Evolutionary conservation across 2,888 invertebrate species (phyloP).

Genomic region (Dioctria rufipes): DNA sequence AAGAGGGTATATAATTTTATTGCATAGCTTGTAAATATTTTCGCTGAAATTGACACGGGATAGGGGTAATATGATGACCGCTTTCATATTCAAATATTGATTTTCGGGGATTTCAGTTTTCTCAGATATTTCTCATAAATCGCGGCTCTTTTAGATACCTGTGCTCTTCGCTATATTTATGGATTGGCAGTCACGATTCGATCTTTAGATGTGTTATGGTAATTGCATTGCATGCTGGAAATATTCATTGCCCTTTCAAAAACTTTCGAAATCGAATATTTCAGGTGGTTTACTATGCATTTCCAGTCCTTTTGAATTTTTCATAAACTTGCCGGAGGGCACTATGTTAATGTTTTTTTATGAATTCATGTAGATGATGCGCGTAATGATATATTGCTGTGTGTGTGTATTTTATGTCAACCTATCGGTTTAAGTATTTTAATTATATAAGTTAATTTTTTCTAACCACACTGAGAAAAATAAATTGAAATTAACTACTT

Average conservation of each 20-base stretch:
- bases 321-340: neutral
- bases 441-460: no score
- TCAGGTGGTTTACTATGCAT: slow-evolving; percentile 21
- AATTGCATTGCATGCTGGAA: slow-evolving; percentile 19
- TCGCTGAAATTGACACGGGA: slow-evolving; percentile 70
- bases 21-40: slow-evolving; percentile 60
- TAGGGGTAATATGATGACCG: slow-evolving; percentile 60
- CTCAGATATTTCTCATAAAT: slow-evolving; percentile 55
- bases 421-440: no score
- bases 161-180: slow-evolving; percentile 53
- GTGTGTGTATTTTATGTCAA: no score
- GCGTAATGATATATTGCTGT: no score
- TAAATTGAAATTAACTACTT: no score
- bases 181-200: slow-evolving; percentile 53
- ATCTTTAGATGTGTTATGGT: slow-evolving; percentile 52
- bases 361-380: no score
- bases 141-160: slow-evolving; percentile 33
- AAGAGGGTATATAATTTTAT: slow-evolving; percentile 54
- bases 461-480: no score
- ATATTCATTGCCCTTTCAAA: slow-evolving; percentile 23
- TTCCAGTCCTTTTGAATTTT: slow-evolving; percentile 1
- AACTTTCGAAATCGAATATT: slow-evolving; percentile 28
- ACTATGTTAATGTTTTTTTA: no score
- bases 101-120: slow-evolving; percentile 46
- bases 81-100: slow-evolving; percentile 58